Evolutionary conservation across 2,113 vertebrate species (phyloP).

Genomic region (Falco punctatus): DNA sequence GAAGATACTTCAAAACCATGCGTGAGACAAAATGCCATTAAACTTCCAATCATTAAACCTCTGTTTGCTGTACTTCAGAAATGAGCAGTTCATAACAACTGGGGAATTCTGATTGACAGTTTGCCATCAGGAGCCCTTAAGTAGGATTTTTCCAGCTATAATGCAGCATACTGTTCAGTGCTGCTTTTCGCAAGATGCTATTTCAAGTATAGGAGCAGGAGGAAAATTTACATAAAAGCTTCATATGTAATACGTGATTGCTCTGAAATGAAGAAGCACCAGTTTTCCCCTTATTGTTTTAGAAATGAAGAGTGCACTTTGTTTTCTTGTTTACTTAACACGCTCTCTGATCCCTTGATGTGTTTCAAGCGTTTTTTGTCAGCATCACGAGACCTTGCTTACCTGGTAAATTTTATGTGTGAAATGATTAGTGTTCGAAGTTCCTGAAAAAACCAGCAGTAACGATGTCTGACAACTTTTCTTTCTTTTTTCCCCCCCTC

Average conservation of each 20-base stretch:
- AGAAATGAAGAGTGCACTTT: constrained; percentile 26
- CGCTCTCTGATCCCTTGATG: not conserved
- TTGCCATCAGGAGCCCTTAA: constrained; percentile 42
- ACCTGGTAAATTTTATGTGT: constrained; percentile 38
- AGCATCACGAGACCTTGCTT: not conserved
- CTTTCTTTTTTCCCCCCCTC: not conserved
- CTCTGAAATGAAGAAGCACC: constrained; percentile 16
- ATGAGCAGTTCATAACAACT: constrained; percentile 13
- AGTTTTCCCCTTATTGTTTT: constrained; percentile 11
- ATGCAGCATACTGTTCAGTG: not conserved
- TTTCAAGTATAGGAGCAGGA: not conserved
- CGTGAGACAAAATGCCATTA: constrained; percentile 26
- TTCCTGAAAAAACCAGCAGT: not conserved
- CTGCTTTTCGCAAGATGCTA: not conserved
- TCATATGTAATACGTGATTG: not conserved
- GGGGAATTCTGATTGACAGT: constrained; percentile 1
- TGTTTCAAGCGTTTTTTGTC: constrained; percentile 5
- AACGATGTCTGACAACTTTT: not conserved
- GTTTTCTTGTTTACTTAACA: not conserved
- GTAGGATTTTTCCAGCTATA: constrained; percentile 43
- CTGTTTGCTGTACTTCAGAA: constrained; percentile 11
- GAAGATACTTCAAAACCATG: constrained; percentile 4
- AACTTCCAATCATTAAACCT: constrained; percentile 19
- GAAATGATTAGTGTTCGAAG: constrained; percentile 2
- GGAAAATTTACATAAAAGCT: constrained; percentile 37